Evolutionary conservation across 1,140 invertebrate genomes (phyloP), one percentile per base, ranked within the genome.

Genomic region (Oppia nitens): DNA sequence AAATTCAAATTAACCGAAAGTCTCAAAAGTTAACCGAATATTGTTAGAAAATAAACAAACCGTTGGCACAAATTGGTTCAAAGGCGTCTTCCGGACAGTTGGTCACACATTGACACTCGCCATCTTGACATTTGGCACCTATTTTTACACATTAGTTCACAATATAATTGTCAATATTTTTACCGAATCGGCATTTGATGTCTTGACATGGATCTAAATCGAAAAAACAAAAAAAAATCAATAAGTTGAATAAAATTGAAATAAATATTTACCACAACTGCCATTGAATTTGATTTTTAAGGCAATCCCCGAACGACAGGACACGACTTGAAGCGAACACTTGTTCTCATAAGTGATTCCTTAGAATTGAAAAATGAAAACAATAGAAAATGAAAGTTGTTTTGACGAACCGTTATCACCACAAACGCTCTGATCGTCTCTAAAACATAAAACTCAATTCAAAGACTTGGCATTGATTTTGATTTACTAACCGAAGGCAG

Each of bases 311-410:
- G 84, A 87, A 59, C 87, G 81, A 68, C 84, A 87, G 20, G 81
- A 80, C 68, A 85, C 83, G 61, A 83, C 78, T 57, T 80, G 75
- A 63, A 90, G 75, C 61, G 79, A 76, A 71, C 87, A 91, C 68
- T 87, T 83, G 71, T 89, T 90, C 25, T 80, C 79, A 72, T 91
- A 92, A 2, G 86, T 90, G 71, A 84, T 84, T 28, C 84, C 84
- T 65, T 78, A 74, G 17, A 70, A 72, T 1, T 26, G 25, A 49
- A 45, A 32, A 56, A 24, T 26, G 51, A 20, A 25, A 23, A 53
- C 9, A 26, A 2, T 51, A 24, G 48, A n/a, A 60, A 51, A 55
- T 29, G n/a, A 12, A 45, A 45, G 12, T n/a, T 27, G 17, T 27
- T 27, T 2, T 28, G 21, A 21, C 26, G 27, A 49, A 57, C 56